phyloP scores from a whole-genome alignment of 2,113 vertebrate species.

The Cisticola juncidis region DNA sequence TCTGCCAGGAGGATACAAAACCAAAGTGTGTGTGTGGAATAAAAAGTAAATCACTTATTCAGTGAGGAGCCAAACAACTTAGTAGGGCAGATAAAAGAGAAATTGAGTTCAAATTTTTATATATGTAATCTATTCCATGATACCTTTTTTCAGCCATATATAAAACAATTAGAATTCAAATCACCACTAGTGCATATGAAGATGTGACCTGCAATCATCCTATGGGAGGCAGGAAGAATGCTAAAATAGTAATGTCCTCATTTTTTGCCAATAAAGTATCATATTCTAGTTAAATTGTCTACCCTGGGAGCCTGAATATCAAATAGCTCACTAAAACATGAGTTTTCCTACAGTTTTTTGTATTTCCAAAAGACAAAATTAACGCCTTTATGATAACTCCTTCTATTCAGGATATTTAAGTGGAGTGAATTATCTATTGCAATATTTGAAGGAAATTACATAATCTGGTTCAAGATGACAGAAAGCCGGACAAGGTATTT shows the following conservation, averaged over 20 bases:
- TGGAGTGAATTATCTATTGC: background rate
- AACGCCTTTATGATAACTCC: background rate
- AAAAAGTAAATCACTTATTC: background rate
- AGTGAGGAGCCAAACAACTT: background rate
- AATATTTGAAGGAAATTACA: background rate
- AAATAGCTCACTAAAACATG: background rate
- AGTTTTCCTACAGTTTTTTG: background rate
- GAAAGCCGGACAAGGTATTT: background rate
- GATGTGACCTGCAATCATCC: background rate
- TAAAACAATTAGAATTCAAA: constrained; percentile 5
- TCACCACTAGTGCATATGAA: background rate
- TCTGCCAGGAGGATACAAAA: background rate
- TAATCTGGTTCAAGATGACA: background rate
- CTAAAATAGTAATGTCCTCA: background rate
- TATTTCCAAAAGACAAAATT: background rate
- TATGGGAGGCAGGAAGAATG: background rate
- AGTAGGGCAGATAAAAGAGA: background rate
- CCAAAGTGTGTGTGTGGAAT: background rate
- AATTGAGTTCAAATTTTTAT: background rate
- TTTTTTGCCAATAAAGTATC: background rate
- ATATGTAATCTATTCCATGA: background rate
- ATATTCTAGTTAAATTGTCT: background rate
- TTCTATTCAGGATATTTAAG: background rate
- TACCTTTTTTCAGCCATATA: background rate
- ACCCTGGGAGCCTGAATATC: background rate